A percentile compares a stretch with the other conserved stretches of the same genome.
These are phyloP conservation scores for Hystrix brachyura DNA, from an alignment of 2,113 vertebrate genomes.

Conservation along the genomic window DNA sequence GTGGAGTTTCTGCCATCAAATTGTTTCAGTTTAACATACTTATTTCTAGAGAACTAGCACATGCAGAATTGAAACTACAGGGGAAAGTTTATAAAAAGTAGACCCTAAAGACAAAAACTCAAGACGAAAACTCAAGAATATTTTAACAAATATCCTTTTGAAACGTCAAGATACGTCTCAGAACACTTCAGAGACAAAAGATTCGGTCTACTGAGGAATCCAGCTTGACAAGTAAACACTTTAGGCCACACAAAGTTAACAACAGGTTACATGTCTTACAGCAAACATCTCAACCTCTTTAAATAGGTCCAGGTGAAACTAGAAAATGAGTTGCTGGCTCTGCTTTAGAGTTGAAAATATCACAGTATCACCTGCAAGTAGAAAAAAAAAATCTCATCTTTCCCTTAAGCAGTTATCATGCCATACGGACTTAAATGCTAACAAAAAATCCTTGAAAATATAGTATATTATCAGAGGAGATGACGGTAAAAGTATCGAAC, in stretches of 20 bases:
- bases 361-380: slow-evolving; percentile 79
- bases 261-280: background rate
- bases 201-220: background rate
- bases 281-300: background rate
- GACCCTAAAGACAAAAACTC: background rate
- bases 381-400: slow-evolving; percentile 69
- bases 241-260: background rate
- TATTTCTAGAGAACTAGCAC: background rate
- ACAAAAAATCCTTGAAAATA: slow-evolving; percentile 87
- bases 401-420: slow-evolving; percentile 83
- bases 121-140: background rate
- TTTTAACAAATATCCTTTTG: background rate
- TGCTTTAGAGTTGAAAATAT: slow-evolving; percentile 78
- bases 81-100: background rate
- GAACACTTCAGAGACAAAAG: background rate
- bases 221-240: background rate
- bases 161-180: background rate
- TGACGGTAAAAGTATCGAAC: slow-evolving; percentile 85
- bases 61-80: background rate
- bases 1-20: background rate
- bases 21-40: background rate
- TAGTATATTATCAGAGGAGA: slow-evolving; percentile 83
- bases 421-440: slow-evolving; percentile 85
- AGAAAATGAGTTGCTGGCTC: slow-evolving; percentile 36
- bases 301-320: background rate